phyloP scores from a whole-genome alignment of 1,140 invertebrate genomes.

The Trichonephila inaurata region DNA sequence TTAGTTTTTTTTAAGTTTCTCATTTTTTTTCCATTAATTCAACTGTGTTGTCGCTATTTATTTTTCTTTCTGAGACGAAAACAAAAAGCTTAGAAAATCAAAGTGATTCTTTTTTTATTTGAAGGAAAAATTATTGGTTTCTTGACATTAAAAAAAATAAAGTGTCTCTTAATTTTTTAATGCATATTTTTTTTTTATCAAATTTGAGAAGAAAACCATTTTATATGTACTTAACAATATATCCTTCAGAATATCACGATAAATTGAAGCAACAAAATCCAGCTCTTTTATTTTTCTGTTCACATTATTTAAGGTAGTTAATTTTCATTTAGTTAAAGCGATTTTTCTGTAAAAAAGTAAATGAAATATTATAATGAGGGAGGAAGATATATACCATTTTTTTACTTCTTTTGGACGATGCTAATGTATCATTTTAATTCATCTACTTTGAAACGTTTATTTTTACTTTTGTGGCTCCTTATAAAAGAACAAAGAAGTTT shows the following conservation, averaged over 20 bases:
- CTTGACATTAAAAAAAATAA: conserved; percentile 37
- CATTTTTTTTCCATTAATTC: background rate
- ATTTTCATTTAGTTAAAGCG: conserved; percentile 24
- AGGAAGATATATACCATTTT: background rate
- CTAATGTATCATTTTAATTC: background rate
- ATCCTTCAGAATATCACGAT: background rate
- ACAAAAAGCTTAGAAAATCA: background rate
- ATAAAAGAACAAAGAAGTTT: background rate
- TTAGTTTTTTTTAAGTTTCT: background rate
- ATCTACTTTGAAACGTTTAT: background rate
- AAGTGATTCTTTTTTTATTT: background rate
- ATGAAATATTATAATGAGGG: background rate
- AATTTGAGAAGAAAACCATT: background rate
- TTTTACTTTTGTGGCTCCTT: background rate
- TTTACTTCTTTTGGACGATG: background rate
- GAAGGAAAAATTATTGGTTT: conserved; percentile 25
- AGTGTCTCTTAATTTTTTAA: conserved; percentile 46
- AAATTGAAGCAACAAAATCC: background rate
- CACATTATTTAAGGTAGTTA: conserved; percentile 9
- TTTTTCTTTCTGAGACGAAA: background rate
- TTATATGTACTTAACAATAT: background rate
- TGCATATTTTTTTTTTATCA: conserved; percentile 25
- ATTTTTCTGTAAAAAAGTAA: conserved; percentile 15
- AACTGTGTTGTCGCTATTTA: background rate
- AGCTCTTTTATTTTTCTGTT: background rate